Base-by-base conservation (phyloP, 2,113 vertebrate genomes). In the Pomatorhinus ruficollis region DNA sequence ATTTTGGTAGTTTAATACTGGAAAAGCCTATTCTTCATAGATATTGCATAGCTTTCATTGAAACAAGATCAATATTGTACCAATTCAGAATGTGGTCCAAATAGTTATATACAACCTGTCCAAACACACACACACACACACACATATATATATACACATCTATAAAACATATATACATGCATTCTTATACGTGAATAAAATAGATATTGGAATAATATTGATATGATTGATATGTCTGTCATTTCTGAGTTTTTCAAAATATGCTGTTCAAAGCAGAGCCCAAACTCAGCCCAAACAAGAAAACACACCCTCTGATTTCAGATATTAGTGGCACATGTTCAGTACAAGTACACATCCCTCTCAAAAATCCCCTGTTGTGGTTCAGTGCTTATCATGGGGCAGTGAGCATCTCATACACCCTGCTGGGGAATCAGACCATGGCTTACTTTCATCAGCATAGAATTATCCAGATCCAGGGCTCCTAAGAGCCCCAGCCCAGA, bases 391-490 rank as follows among this genome's bases (percentile, higher is more conserved):
- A 9, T 63, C 52, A 35, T 0, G 4, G 49, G 9, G 19, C 56
- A 78, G 28, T 0, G 0, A 57, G 22, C 15, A 66, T 8, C 31
- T 28, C 35, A 9, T 28, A 19, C 0, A 0, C 17, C 5, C 42
- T 63, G 42, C 70, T 61, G 42, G 15, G 16, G 22, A 11, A n/a
- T 54, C 52, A 61, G 37, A 40, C 53, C 30, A 27, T 19, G 42
- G 28, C n/a, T 72, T 19, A 8, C 15, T 50, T 71, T 15, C 13
- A 21, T 6, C 24, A 61, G 28, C 0, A 1, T 2, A 68, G 11
- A 65, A 37, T 6, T 5, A 64, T 37, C 27, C 64, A 61, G 24
- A 66, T n/a, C 39, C 23, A 35, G 5, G 3, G 1, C 11, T 86
- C 33, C 33, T 40, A 64, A 64, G 35, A 84, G 12, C 19, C 22